Evolutionary conservation across 2,888 invertebrate species (phyloP).

Genomic region (Atherix ibis): DNA sequence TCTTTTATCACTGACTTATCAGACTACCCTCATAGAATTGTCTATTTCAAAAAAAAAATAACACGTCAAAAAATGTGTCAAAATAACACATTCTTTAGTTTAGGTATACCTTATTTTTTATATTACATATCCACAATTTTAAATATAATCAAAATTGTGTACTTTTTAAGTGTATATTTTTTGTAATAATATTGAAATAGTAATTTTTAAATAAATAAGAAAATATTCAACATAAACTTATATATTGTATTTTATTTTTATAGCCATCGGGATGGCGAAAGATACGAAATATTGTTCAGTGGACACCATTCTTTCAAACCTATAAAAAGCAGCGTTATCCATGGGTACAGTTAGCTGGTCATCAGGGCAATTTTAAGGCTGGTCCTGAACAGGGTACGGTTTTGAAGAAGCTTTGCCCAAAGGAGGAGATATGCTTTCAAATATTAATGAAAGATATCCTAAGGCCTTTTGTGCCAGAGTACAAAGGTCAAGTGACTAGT

Average conservation of each 20-base stretch:
- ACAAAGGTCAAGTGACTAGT: constrained; percentile 70
- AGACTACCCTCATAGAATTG: too few relatives aligned
- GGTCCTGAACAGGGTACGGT: constrained; percentile 89
- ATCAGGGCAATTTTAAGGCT: constrained; percentile 89
- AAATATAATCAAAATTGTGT: too few relatives aligned
- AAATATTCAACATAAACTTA: too few relatives aligned
- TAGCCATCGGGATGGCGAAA: constrained; percentile 91
- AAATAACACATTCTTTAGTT: too few relatives aligned
- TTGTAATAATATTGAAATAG: too few relatives aligned
- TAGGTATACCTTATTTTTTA: too few relatives aligned
- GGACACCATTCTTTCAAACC: constrained; percentile 94
- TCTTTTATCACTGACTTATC: too few relatives aligned
- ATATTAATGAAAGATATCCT: constrained; percentile 70
- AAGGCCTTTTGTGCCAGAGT: constrained; percentile 82
- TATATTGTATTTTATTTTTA: constrained; percentile 34
- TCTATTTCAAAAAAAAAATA: too few relatives aligned
- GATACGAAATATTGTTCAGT: constrained; percentile 83
- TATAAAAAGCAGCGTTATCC: constrained; percentile 92
- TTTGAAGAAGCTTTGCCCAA: constrained; percentile 77
- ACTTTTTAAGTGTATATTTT: too few relatives aligned
- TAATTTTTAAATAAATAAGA: too few relatives aligned
- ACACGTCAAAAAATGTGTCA: too few relatives aligned
- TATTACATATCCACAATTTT: too few relatives aligned
- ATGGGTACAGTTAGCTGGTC: constrained; percentile 92
- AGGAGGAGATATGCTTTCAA: constrained; percentile 78